These are phyloP conservation scores for Arrhamphus sclerolepis DNA, from an alignment of 2,797 vertebrate species.

Conservation along the genomic window DNA sequence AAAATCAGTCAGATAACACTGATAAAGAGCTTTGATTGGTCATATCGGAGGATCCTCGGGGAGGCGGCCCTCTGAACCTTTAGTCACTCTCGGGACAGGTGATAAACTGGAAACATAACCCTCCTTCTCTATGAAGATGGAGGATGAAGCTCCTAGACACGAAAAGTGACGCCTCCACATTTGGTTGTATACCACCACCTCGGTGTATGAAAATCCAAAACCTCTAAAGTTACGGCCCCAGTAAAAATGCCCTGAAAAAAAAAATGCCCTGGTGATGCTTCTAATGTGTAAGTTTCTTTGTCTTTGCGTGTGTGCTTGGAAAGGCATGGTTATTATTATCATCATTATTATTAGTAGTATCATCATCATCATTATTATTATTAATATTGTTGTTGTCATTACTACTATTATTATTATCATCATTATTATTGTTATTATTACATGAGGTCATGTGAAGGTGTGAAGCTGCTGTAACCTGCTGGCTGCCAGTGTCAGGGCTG, in stretches of 20 bases:
- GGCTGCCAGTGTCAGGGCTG: conserved; percentile 63
- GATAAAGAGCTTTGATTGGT: conserved; percentile 55
- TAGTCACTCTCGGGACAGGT: conserved; percentile 64
- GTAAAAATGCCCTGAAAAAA: too few species aligned
- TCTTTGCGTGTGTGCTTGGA: not conserved
- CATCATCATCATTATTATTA: conserved; percentile 12
- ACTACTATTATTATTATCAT: too few species aligned
- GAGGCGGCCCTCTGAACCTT: conserved; percentile 61
- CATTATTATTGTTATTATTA: too few species aligned
- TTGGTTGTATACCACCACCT: too few species aligned
- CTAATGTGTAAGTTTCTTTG: too few species aligned
- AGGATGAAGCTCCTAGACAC: too few species aligned
- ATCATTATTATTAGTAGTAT: not conserved
- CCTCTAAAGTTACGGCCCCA: too few species aligned
- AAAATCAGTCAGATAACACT: conserved; percentile 4
- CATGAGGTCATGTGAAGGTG: conserved; percentile 34
- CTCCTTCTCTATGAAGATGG: too few species aligned
- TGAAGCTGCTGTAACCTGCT: conserved; percentile 43
- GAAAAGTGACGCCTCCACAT: too few species aligned
- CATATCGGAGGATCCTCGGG: conserved; percentile 56
- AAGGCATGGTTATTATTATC: not conserved
- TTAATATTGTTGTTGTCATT: too few species aligned
- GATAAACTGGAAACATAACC: conserved; percentile 62
- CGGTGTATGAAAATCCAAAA: too few species aligned
- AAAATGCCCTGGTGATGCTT: too few species aligned